phyloP scores from a whole-genome alignment of 2,888 invertebrate species.

The Drosophila sordidula region DNA sequence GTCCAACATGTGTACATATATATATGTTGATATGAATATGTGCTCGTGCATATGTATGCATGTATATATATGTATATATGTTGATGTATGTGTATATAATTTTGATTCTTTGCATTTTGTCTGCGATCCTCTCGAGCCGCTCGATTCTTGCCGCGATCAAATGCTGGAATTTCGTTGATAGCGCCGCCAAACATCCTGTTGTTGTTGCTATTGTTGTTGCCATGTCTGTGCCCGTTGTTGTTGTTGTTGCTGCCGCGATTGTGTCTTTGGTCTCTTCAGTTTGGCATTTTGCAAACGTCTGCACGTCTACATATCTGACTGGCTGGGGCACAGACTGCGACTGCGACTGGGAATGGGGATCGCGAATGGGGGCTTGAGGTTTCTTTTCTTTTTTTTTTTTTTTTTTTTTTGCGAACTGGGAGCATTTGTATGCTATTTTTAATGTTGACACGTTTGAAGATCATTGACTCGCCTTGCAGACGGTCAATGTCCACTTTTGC shows the following conservation, averaged over 20 bases:
- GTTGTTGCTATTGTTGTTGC: constrained; percentile 31
- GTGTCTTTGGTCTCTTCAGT: constrained; percentile 72
- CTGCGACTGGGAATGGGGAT: constrained; percentile 12
- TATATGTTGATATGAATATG: constrained; percentile 29
- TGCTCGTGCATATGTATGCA: neutral
- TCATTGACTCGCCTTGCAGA: constrained; percentile 75
- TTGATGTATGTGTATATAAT: constrained; percentile 38
- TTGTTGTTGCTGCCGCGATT: constrained; percentile 51
- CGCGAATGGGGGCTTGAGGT: constrained; percentile 12
- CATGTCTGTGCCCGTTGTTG: constrained; percentile 37
- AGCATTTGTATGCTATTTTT: constrained; percentile 76
- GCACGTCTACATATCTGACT: constrained; percentile 75
- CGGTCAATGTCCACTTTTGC: constrained; percentile 74
- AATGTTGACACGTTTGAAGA: constrained; percentile 81
- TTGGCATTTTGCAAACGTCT: constrained; percentile 78
- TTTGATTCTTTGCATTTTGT: constrained; percentile 77
- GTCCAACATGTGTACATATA: constrained; percentile 40
- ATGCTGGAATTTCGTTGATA: constrained; percentile 78
- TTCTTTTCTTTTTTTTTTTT: neutral
- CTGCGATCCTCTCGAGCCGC: constrained; percentile 61
- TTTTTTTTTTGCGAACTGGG: constrained; percentile 12
- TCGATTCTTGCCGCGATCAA: constrained; percentile 56
- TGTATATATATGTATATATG: constrained; percentile 22
- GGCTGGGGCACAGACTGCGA: constrained; percentile 46
- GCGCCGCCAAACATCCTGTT: constrained; percentile 80